Conservation (phyloP, 1,140 invertebrate genomes). For the Ridgeia piscesae region DNA sequence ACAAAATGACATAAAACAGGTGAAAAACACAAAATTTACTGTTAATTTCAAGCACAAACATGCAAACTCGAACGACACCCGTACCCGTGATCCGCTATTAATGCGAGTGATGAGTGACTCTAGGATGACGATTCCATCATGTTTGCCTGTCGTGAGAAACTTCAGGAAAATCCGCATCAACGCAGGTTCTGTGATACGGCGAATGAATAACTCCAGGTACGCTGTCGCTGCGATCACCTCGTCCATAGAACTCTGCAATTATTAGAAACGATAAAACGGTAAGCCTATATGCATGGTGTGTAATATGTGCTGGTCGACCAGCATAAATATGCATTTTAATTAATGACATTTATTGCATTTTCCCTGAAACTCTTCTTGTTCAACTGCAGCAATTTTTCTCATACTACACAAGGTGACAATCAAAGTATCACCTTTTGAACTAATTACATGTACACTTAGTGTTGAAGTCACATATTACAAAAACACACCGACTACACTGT, state of each 20-base stretch:
- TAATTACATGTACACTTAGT: too few species aligned
- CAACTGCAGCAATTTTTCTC: too few species aligned
- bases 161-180: constrained; percentile 79
- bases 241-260: constrained; percentile 66
- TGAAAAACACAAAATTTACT: background rate
- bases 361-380: too few species aligned
- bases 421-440: too few species aligned
- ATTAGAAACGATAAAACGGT: background rate
- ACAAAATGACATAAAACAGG: background rate
- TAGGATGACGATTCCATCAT: constrained; percentile 68
- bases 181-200: constrained; percentile 82
- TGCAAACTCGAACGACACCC: background rate
- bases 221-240: constrained; percentile 89
- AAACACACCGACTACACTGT: too few species aligned
- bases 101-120: constrained; percentile 56
- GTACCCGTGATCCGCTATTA: constrained; percentile 52
- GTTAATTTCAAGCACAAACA: background rate
- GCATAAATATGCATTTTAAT: too few species aligned
- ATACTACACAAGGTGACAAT: too few species aligned
- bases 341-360: too few species aligned
- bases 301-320: too few species aligned
- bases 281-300: too few species aligned
- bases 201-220: constrained; percentile 85
- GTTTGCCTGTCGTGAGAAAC: constrained; percentile 75
- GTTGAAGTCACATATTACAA: too few species aligned